Percentiles rank a stretch among this genome's conserved stretches.
Evolutionary conservation across 2,888 invertebrate species (phyloP).

Genomic region (Stenodera caucasica): DNA sequence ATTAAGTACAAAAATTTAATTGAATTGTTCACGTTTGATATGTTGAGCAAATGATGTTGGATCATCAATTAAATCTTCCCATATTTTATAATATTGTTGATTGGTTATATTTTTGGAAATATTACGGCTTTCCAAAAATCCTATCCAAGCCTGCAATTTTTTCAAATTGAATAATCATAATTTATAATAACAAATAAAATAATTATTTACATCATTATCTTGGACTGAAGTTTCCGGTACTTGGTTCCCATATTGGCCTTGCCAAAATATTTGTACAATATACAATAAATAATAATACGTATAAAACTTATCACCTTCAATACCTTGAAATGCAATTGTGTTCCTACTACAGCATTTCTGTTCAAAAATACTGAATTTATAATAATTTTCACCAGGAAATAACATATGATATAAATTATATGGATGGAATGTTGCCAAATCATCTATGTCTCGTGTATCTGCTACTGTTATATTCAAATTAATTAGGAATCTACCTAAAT

Average conservation of each 20-base stretch:
- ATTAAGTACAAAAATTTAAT: slow-evolving; percentile 14
- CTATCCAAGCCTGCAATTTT: slow-evolving; percentile 56
- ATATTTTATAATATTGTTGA: slow-evolving; percentile 57
- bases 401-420: slow-evolving; percentile 55
- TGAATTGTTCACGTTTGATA: slow-evolving; percentile 37
- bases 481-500: slow-evolving; percentile 60
- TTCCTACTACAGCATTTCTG: slow-evolving; percentile 59
- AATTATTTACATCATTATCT: slow-evolving; percentile 52
- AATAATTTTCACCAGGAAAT: slow-evolving; percentile 55
- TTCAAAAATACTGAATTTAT: slow-evolving; percentile 58
- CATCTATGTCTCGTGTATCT: slow-evolving; percentile 58
- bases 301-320: slow-evolving; percentile 59
- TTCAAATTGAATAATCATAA: slow-evolving; percentile 3
- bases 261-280: slow-evolving; percentile 55
- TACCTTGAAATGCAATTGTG: slow-evolving; percentile 59
- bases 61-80: slow-evolving; percentile 53
- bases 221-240: slow-evolving; percentile 49
- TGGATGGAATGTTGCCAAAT: slow-evolving; percentile 59
- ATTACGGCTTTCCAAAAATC: slow-evolving; percentile 54
- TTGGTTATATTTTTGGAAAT: slow-evolving; percentile 54
- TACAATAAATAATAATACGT: slow-evolving; percentile 61
- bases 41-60: slow-evolving; percentile 46
- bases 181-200: slow-evolving; percentile 17
- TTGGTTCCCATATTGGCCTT: slow-evolving; percentile 55
- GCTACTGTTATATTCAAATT: slow-evolving; percentile 56